Base-by-base conservation (phyloP, 1,140 invertebrate species). In the Rhyzopertha dominica region DNA sequence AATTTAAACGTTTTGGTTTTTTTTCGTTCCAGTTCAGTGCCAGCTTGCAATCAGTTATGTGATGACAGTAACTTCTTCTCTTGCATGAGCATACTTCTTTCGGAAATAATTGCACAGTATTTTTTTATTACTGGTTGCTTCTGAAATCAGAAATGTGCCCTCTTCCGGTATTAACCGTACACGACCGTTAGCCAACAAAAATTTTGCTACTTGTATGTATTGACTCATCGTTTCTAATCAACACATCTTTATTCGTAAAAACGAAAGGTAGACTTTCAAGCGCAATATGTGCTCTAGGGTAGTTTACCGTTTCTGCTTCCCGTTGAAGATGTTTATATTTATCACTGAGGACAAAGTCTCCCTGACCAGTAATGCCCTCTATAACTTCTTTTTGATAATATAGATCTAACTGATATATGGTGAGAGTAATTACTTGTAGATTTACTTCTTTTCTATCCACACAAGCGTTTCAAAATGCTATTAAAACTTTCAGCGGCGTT, bases 391-490 rank as follows among this genome's bases (percentile, higher is more conserved):
- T 34, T 19, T 3, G 31, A 10, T 34, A 10, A 16, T 34, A 34
- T 16, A 34, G 14, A 34, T 34, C 31, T 19, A 34, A 34, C n/a
- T 34, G 31, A 16, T 34, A 34, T 3, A 34, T 14, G 8, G 14
- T 34, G 17, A 34, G 20, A 34, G 31, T 34, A 18, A 34, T n/a
- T 18, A 34, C 31, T 34, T 34, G 31, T 34, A 34, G 14, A 9
- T 34, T 34, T n/a, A 10, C 3, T 34, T 34, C 31, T 4, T 34
- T 34, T 9, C 31, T 14, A n/a, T 12, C 31, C 9, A 34, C 3
- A 34, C 31, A n/a, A 34, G 14, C 20, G 17, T 34, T 34, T 34
- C 10, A 34, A 19, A 9, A 19, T 34, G 14, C 20, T 34, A 13
- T 34, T 34, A 5, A 34, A 34, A 34, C 8, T 13, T 34, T 34